These are phyloP conservation scores for Pinna nobilis DNA, from an alignment of 1,140 invertebrate species.

Conservation along the genomic window DNA sequence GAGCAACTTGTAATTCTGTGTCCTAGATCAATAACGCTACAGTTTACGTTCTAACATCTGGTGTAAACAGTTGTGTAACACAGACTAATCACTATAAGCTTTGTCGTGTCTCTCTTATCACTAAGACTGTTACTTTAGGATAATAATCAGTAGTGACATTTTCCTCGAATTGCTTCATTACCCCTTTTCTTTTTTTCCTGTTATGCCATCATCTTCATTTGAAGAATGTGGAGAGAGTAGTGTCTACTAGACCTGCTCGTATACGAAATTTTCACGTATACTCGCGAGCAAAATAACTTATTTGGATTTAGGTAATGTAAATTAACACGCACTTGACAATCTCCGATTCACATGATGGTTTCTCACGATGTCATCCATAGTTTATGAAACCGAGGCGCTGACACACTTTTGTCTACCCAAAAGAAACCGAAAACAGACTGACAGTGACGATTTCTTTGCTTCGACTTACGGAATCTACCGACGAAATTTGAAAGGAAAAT, in stretches of 20 bases:
- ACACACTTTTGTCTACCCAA: slow-evolving; percentile 31
- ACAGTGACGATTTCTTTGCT: background rate
- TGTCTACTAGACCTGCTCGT: background rate
- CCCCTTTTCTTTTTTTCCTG: background rate
- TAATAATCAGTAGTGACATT: too few species aligned
- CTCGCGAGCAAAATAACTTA: background rate
- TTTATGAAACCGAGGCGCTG: slow-evolving; percentile 41
- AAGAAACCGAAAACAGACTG: slow-evolving; percentile 15
- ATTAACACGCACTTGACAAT: background rate
- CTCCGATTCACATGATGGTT: slow-evolving; percentile 37
- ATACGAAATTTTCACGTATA: background rate
- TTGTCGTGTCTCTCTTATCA: too few species aligned
- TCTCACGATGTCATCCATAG: slow-evolving; percentile 44
- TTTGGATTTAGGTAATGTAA: background rate
- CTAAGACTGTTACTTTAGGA: too few species aligned
- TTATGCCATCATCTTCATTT: background rate
- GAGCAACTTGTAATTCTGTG: too few species aligned
- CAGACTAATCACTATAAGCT: too few species aligned
- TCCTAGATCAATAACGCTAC: too few species aligned
- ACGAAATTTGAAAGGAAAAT: background rate
- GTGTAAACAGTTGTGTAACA: too few species aligned
- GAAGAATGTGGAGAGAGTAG: background rate
- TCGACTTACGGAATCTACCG: background rate
- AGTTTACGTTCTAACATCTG: too few species aligned
- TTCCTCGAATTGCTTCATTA: too few species aligned